These are phyloP conservation scores for Dicyrtoma fusca DNA, from an alignment of 2,888 invertebrate genomes.

Conservation along the genomic window DNA sequence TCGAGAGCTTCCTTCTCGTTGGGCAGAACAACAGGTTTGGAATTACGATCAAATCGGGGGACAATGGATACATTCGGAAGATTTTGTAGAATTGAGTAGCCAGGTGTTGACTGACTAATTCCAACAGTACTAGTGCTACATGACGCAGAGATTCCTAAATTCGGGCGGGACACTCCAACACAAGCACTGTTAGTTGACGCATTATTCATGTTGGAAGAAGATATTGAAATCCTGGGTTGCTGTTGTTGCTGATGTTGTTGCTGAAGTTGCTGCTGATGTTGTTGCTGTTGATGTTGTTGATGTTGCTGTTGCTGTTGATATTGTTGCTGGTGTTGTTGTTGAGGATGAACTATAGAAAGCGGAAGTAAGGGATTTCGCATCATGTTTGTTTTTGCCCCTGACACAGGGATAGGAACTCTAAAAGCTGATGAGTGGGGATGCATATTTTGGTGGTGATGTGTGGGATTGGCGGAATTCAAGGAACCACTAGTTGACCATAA, in stretches of 20 bases:
- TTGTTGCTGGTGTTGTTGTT: conserved; percentile 30
- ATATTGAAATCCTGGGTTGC: conserved; percentile 15
- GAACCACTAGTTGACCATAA: conserved; percentile 16
- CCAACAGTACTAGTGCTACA: background rate
- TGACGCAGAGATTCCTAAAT: background rate
- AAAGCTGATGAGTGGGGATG: conserved; percentile 52
- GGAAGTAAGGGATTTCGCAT: conserved; percentile 38
- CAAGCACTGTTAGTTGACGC: background rate
- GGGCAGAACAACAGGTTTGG: conserved; percentile 38
- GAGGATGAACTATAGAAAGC: conserved; percentile 50
- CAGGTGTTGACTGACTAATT: conserved; percentile 32
- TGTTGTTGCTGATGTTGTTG: conserved; percentile 35
- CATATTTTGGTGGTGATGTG: no score
- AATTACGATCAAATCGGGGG: conserved; percentile 54
- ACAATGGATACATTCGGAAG: conserved; percentile 57
- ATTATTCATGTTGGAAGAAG: conserved; percentile 9
- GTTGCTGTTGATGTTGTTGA: conserved; percentile 43
- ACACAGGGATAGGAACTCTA: conserved; percentile 47
- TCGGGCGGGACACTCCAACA: background rate
- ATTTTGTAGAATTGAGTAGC: conserved; percentile 52
- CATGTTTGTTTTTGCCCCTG: conserved; percentile 2
- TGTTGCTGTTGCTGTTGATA: conserved; percentile 34
- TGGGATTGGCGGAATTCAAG: background rate
- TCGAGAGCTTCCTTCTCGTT: conserved; percentile 34
- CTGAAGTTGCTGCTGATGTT: conserved; percentile 37